Evolutionary conservation across 1,140 invertebrate species (phyloP), one percentile per base, ranked within the genome.

Genomic region (Hycleus phaleratus): DNA sequence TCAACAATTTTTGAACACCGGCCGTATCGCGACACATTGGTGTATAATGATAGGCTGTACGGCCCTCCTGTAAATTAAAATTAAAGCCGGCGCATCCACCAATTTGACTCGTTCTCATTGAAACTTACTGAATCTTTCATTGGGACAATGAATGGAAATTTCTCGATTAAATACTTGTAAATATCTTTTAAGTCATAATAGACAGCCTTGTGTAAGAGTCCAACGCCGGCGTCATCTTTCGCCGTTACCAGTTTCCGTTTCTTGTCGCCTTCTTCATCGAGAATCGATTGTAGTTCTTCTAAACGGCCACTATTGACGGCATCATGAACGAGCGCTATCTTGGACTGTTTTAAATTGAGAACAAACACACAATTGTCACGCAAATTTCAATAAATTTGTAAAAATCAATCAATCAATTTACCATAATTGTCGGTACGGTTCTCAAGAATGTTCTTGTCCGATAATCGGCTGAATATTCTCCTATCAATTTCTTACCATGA

Each of bases 11-110:
- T 75, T 87, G 87, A 51, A 85, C 79, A 0, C 72, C 69, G 38
- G 81, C 78, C 11, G 82, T 78, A 62, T 88, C 80, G 49, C 79
- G 79, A 58, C 85, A 83, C 45, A 81, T 81, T 1, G 84, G 81
- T 24, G 85, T 87, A 73, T 92, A 94, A 74, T 93, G 91, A 45
- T 93, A 78, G 3, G 90, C 81, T 8, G 86, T 91, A 62, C 90
- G 79, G 8, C 87, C 87, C 63, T 87, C 84, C 82, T 88, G 58
- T 24, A 49, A 12, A 49, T 49, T 49, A 11, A 18, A 18, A 18
- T 18, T 1, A 18, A 18, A 49, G 3, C 46, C 24, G 43, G 24
- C 24, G 24, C 43, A 4, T 45, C 11, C 46, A 26, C 24, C 18
- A 24, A 24, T 47, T 47, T 49, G 26, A 3, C 47, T 49, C 11